Evolutionary conservation across 2,797 vertebrate species (phyloP).

Genomic region (Dicrostonyx torquatus): DNA sequence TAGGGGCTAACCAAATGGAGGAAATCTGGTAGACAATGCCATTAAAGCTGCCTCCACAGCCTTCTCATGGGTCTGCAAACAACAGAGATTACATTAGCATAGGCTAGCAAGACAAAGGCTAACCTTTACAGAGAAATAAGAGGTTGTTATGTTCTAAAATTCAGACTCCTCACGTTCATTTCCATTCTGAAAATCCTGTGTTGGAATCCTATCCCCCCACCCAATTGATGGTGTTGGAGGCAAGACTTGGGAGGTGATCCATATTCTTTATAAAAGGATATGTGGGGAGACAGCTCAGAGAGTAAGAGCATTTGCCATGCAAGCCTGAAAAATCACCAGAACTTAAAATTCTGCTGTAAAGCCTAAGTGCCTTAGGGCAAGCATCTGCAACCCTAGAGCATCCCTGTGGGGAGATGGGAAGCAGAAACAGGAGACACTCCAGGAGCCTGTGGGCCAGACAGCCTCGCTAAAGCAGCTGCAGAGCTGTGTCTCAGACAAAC

Average conservation of each 20-base stretch:
- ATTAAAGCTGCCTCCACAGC: not conserved
- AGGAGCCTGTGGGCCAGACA: not conserved
- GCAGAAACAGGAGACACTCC: not conserved
- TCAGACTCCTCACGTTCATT: not conserved
- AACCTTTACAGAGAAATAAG: not conserved
- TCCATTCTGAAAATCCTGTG: not conserved
- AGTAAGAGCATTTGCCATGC: not conserved
- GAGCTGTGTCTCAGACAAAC: not conserved
- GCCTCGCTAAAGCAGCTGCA: not conserved
- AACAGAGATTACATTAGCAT: not conserved
- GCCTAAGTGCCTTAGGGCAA: not conserved
- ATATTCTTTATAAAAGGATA: not conserved
- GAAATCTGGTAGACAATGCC: slow-evolving; percentile 13
- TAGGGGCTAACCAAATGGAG: not conserved
- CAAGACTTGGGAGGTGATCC: not conserved
- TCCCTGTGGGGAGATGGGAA: not conserved
- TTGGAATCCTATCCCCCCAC: not conserved
- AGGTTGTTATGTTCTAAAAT: not conserved
- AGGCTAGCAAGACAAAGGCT: not conserved
- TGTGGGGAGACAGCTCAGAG: not conserved
- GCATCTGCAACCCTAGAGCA: not conserved
- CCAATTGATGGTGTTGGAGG: not conserved
- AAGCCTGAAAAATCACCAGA: not conserved
- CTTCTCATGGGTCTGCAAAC: not conserved
- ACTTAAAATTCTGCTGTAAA: not conserved